phyloP scores from a whole-genome alignment of 2,113 vertebrate genomes.

The Suricata suricatta region DNA sequence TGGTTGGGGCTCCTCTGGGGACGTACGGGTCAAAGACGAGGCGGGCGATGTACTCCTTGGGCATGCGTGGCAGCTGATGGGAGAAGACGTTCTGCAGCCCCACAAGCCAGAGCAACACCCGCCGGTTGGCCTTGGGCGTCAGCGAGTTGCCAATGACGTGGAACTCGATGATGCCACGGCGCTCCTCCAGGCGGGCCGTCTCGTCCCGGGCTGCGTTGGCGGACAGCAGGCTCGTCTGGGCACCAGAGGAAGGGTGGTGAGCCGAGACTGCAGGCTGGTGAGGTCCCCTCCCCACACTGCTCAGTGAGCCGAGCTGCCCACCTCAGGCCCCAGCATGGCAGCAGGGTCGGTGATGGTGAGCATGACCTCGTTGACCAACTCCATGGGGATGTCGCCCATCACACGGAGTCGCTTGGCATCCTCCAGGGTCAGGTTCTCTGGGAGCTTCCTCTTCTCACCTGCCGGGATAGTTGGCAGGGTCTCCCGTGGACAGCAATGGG shows the following conservation, averaged over 20 bases:
- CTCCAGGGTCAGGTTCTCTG: constrained; percentile 95
- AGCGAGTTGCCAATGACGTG: constrained; percentile 98
- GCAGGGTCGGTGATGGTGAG: constrained; percentile 98
- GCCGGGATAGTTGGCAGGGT: constrained; percentile 26
- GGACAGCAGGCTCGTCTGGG: constrained; percentile 95
- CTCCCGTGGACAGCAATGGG: neutral
- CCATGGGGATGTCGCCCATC: constrained; percentile 99
- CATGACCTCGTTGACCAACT: constrained; percentile 99
- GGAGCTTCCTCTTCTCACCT: constrained; percentile 98
- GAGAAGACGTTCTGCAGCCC: constrained; percentile 99
- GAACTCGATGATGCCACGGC: constrained; percentile 98
- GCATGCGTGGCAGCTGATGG: constrained; percentile 98
- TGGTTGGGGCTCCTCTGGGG: neutral
- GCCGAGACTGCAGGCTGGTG: accelerated
- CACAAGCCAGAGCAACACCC: constrained; percentile 98
- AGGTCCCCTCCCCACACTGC: accelerated
- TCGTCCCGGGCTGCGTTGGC: constrained; percentile 97
- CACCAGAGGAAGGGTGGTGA: accelerated
- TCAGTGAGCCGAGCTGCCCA: neutral
- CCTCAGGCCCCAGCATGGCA: constrained; percentile 98
- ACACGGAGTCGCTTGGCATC: constrained; percentile 98
- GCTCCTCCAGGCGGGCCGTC: constrained; percentile 96
- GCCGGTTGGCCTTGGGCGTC: constrained; percentile 97
- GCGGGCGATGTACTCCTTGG: constrained; percentile 99
- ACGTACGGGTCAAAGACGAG: constrained; percentile 99